These are phyloP conservation scores for Belgica antarctica DNA, from an alignment of 2,888 invertebrate species.

Conservation along the genomic window DNA sequence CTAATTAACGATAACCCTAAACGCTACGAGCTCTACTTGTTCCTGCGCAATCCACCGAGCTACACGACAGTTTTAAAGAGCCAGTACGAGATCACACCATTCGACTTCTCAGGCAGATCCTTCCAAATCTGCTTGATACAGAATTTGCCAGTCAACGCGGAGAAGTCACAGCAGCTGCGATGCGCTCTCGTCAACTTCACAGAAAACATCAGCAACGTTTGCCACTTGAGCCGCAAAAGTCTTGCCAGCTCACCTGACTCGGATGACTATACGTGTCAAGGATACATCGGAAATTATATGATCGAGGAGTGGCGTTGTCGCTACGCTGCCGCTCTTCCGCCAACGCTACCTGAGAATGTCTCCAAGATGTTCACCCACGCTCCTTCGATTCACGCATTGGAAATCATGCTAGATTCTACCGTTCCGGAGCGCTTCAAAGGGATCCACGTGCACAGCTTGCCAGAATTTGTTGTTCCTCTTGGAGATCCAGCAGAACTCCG, in stretches of 20 bases:
- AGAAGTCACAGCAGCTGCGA: too few species aligned
- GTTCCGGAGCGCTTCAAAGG: not conserved
- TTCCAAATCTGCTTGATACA: not conserved
- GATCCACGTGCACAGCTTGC: not conserved
- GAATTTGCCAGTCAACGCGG: not conserved
- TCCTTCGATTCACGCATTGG: not conserved
- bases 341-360: not conserved
- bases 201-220: too few species aligned
- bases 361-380: not conserved
- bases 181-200: too few species aligned
- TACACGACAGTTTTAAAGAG: too few species aligned
- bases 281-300: not conserved
- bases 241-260: too few species aligned
- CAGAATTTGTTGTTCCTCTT: not conserved
- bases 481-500: not conserved
- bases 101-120: not conserved
- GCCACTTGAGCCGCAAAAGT: too few species aligned
- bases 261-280: too few species aligned
- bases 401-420: not conserved
- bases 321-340: not conserved
- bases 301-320: not conserved
- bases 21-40: too few species aligned
- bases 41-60: too few species aligned
- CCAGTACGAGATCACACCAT: too few species aligned
- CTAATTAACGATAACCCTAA: too few species aligned